Evolutionary conservation across 2,888 invertebrate species (phyloP), one percentile per base, ranked within the genome.

Genomic region (Synergus japonicus): DNA sequence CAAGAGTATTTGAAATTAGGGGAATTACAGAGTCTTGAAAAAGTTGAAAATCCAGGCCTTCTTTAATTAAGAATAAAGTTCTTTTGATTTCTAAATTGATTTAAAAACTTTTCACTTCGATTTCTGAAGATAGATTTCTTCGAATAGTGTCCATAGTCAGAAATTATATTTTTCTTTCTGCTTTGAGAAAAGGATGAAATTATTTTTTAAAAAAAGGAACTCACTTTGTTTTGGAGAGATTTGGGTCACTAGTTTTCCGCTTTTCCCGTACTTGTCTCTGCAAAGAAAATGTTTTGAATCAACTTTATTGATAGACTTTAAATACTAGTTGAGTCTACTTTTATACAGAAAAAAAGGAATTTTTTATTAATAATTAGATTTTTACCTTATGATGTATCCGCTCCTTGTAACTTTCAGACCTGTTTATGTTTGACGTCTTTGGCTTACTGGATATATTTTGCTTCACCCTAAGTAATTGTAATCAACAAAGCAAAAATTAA

Each of bases 221-320:
- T 95, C 91, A 95, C 95, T 93, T 94, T 87, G 94, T 94, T 91
- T 95, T 95, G 84, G 95, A 95, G 88, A 96, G 94, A 92, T 96
- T 96, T 69, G 96, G 96, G 93, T 97, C 96, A 89, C 96, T 96
- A 87, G 96, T 96, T 93, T 96, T 96, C 88, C 96, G 94, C 87
- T 95, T 94, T 90, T 95, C 95, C 83, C 95, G 93, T 84, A 93
- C 89, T 90, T 95, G 95, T 87, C 96, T 94, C 94, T 95, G 94
- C 15, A 94, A 94, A 86, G 60, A 76, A 82, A 79, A 79, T 43
- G 22, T 54, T 54, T 12, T 49, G 15, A 49, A 44, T 15, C 10
- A 49, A 66, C 67, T 54, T 60, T 3, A 41, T 10, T 41, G 54
- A 4, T 15, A 43, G 3, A 22, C 18, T 13, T 58, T 22, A 13